phyloP scores from a whole-genome alignment of 1,140 invertebrate genomes.

The Dendrolimus kikuchii region DNA sequence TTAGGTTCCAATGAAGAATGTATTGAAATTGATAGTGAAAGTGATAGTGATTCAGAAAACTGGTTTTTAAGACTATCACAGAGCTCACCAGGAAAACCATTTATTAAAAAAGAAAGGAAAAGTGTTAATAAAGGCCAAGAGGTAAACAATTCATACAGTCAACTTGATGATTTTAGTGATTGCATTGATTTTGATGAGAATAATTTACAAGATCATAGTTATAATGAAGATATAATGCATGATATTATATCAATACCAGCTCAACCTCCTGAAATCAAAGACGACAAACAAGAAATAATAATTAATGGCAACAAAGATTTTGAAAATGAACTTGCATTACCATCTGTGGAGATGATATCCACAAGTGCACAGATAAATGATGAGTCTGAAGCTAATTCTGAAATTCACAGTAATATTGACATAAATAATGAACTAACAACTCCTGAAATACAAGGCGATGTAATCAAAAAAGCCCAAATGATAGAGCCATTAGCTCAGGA shows the following conservation, averaged over 20 bases:
- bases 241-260: conserved; percentile 36
- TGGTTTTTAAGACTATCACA: conserved; percentile 50
- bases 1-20: conserved; percentile 47
- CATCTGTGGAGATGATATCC: no score
- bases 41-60: conserved; percentile 53
- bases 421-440: no score
- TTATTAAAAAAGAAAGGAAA: conserved; percentile 25
- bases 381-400: no score
- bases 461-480: conserved; percentile 34
- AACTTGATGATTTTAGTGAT: conserved; percentile 37
- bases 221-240: conserved; percentile 31
- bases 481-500: conserved; percentile 29
- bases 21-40: conserved; percentile 51
- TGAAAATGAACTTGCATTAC: conserved; percentile 1
- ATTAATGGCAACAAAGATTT: conserved; percentile 6
- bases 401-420: no score
- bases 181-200: conserved; percentile 2
- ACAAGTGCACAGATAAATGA: no score
- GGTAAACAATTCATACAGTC: conserved; percentile 51
- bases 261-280: neutral
- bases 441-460: conserved; percentile 4
- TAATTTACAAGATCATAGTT: conserved; percentile 18
- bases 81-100: conserved; percentile 48
- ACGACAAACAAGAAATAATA: neutral
- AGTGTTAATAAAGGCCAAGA: conserved; percentile 12